These are phyloP conservation scores for Bucco capensis DNA, from an alignment of 2,113 vertebrate species.

Conservation along the genomic window DNA sequence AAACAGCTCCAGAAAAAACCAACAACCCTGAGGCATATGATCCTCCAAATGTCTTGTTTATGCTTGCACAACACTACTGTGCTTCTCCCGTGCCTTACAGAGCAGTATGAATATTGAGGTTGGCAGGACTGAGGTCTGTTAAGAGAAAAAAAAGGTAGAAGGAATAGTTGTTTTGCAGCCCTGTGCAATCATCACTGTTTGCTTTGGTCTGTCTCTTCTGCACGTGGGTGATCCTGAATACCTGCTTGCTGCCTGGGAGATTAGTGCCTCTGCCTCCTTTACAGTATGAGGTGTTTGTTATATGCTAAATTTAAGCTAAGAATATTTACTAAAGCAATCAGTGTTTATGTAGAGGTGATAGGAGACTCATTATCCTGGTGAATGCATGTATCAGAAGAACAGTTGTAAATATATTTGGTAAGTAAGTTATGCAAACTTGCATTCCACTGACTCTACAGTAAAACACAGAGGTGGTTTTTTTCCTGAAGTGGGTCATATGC, in stretches of 20 bases:
- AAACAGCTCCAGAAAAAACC: neutral
- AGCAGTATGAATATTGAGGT: neutral
- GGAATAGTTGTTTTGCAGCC: neutral
- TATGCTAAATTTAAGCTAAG: neutral
- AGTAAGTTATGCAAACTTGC: neutral
- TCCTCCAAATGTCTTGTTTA: neutral
- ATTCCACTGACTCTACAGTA: neutral
- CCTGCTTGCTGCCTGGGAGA: neutral
- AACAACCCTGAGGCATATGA: neutral
- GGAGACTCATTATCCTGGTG: neutral
- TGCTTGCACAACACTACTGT: neutral
- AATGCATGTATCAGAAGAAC: neutral
- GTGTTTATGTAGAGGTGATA: neutral
- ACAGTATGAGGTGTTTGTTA: neutral
- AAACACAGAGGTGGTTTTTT: neutral
- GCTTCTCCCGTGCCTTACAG: neutral
- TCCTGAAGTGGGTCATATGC: neutral
- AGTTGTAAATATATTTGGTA: neutral
- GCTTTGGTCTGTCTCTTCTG: neutral
- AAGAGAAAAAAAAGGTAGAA: neutral
- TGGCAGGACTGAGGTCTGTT: neutral
- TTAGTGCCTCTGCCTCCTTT: neutral
- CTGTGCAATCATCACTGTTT: fast-evolving
- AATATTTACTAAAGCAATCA: constrained; percentile 3
- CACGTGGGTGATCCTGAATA: neutral